Base-by-base conservation (phyloP, 2,113 vertebrate species). In the Entosphenus tridentatus region DNA sequence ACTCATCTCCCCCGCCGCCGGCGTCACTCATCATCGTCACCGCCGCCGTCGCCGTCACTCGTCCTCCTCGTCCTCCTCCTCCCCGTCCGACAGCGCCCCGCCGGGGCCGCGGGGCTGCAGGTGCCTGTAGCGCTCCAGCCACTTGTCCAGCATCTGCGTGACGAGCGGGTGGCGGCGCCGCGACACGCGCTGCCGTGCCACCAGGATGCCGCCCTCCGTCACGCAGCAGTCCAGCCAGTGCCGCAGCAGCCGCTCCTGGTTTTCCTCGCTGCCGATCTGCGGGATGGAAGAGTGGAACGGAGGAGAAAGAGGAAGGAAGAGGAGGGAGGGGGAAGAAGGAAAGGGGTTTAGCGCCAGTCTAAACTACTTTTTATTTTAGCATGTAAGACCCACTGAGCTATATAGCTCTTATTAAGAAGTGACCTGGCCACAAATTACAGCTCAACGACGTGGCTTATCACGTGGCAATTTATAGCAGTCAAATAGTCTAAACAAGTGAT, bases 161-260 rank as follows among this genome's bases (percentile, higher is more conserved):
- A 65, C 18, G n/a, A 65, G 59, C 18, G 59, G 59, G 14, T 65
- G 59, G 59, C 59, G 59, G 59, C 18, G 59, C 8, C 59, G 59
- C 59, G 59, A 18, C 59, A 65, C 14, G 18, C n/a, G n/a, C 59
- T 65, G 59, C n/a, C 59, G 59, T 16, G 59, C 59, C 8, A 65
- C 59, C 10, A 65, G 59, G 8, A 65, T n/a, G 59, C 59, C 59
- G 18, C 59, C 59, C 18, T 65, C 59, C 10, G 59, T 65, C 8
- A 65, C 59, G 59, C 59, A 65, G 59, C 59, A 65, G 18, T 65
- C 59, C 59, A 65, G 59, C 59, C 59, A 65, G 18, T 65, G 14
- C 10, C 59, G 59, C 14, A 65, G 59, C 59, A 65, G 10, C 59
- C 59, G n/a, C 59, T 65, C 59, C 14, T 65, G 59, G n/a, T 65